phyloP scores from a whole-genome alignment of 2,113 vertebrate species.

The Polypterus bichir region DNA sequence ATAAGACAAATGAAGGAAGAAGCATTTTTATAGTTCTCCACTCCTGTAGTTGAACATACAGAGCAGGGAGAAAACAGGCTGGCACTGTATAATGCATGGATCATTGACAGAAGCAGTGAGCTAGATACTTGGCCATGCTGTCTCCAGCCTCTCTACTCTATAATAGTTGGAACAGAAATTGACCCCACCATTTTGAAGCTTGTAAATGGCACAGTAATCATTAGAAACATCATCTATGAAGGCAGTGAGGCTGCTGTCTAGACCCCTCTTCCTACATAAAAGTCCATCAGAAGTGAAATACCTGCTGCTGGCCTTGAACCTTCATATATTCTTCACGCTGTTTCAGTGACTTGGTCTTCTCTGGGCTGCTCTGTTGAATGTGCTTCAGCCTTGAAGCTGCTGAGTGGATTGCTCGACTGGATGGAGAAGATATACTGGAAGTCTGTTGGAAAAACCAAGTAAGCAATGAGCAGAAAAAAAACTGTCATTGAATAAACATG shows the following conservation, averaged over 20 bases:
- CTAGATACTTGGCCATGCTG: too few species aligned
- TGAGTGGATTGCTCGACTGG: conserved; percentile 66
- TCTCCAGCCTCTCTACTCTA: too few species aligned
- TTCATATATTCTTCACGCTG: conserved; percentile 81
- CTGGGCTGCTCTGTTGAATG: conserved; percentile 72
- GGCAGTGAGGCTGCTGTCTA: conserved; percentile 8
- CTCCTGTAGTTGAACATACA: too few species aligned
- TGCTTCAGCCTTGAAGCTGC: conserved; percentile 78
- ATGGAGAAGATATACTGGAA: conserved; percentile 46
- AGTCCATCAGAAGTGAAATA: conserved; percentile 48
- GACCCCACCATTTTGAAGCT: conserved; percentile 1
- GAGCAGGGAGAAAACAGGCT: too few species aligned
- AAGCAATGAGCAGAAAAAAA: too few species aligned
- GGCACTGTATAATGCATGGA: too few species aligned
- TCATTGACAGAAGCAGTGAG: too few species aligned
- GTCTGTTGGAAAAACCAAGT: conserved; percentile 27
- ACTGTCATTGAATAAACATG: too few species aligned
- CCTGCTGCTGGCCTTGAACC: conserved; percentile 88
- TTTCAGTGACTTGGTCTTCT: conserved; percentile 78
- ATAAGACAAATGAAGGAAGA: too few species aligned
- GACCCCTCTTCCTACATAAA: background rate
- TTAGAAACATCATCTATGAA: conserved; percentile 3
- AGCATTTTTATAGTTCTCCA: too few species aligned
- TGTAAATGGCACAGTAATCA: conserved; percentile 7
- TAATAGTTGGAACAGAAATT: too few species aligned